A percentile compares a stretch with the other conserved stretches of the same genome.
Conservation (phyloP, 2,797 vertebrate genomes). For the Gallinago stenura region DNA sequence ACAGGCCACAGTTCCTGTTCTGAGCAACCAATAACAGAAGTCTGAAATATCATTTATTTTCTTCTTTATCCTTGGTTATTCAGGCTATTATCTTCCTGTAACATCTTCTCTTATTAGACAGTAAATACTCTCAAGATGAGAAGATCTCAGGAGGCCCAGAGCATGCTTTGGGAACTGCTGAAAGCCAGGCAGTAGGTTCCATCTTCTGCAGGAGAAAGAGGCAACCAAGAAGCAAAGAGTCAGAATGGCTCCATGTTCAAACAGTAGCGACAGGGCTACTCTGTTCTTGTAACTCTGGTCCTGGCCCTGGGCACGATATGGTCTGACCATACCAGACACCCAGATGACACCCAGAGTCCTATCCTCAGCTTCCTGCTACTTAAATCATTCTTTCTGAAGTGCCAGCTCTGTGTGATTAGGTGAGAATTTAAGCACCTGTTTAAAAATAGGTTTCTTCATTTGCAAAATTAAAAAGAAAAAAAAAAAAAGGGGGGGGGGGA, state of each 20-base stretch:
- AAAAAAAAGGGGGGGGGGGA: too few species aligned
- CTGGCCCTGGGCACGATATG: neutral
- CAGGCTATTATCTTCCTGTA: neutral
- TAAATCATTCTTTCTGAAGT: neutral
- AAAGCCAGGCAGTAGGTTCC: neutral
- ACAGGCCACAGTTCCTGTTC: neutral
- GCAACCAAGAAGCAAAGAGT: neutral
- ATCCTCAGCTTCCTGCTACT: neutral
- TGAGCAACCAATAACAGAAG: neutral
- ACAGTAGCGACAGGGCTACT: accelerated
- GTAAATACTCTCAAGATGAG: neutral
- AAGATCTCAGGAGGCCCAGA: neutral
- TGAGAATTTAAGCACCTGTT: neutral
- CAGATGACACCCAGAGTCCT: neutral
- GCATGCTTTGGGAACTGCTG: neutral
- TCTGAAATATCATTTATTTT: neutral
- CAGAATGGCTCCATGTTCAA: neutral
- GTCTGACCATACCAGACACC: neutral
- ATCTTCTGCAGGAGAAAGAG: neutral
- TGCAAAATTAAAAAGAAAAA: neutral
- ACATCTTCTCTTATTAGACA: neutral
- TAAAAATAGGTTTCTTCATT: neutral
- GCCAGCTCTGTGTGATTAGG: neutral
- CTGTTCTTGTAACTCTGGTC: neutral
- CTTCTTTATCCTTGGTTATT: neutral